Conservation (phyloP, 2,888 invertebrate genomes). For the Idaea dimidiata region DNA sequence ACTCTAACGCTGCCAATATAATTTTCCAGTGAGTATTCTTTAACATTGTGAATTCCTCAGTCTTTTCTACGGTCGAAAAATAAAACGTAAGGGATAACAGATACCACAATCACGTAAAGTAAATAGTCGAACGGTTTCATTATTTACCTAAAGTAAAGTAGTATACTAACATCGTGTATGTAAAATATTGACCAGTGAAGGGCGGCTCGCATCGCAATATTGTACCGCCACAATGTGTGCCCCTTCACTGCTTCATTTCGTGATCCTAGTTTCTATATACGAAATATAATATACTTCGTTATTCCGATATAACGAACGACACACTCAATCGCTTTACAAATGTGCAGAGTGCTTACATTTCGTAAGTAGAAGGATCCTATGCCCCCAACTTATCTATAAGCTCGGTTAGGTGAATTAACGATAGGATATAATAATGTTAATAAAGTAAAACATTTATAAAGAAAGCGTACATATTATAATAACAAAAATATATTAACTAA, state of each 20-base stretch:
- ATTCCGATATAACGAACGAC: constrained; percentile 18
- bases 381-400: constrained; percentile 38
- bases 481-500: constrained; percentile 73
- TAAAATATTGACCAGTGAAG: constrained; percentile 72
- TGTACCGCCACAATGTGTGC: constrained; percentile 43
- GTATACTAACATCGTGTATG: constrained; percentile 76
- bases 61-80: constrained; percentile 75
- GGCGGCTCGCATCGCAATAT: constrained; percentile 45
- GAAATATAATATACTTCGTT: constrained; percentile 38
- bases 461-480: constrained; percentile 55
- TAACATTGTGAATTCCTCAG: constrained; percentile 70
- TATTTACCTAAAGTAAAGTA: constrained; percentile 58
- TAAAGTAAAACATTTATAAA: constrained; percentile 64
- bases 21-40: constrained; percentile 69
- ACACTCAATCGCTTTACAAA: constrained; percentile 22
- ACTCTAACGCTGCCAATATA: constrained; percentile 55
- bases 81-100: constrained; percentile 52
- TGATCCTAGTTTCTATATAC: constrained; percentile 43
- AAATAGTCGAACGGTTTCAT: constrained; percentile 58
- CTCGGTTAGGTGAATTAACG: constrained; percentile 54
- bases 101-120: constrained; percentile 39
- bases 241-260: constrained; percentile 44
- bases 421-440: constrained; percentile 46
- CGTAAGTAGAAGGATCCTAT: constrained; percentile 48
- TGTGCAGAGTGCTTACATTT: constrained; percentile 42